These are phyloP conservation scores for Helostoma temminkii DNA, from an alignment of 2,797 vertebrate genomes.

Conservation along the genomic window DNA sequence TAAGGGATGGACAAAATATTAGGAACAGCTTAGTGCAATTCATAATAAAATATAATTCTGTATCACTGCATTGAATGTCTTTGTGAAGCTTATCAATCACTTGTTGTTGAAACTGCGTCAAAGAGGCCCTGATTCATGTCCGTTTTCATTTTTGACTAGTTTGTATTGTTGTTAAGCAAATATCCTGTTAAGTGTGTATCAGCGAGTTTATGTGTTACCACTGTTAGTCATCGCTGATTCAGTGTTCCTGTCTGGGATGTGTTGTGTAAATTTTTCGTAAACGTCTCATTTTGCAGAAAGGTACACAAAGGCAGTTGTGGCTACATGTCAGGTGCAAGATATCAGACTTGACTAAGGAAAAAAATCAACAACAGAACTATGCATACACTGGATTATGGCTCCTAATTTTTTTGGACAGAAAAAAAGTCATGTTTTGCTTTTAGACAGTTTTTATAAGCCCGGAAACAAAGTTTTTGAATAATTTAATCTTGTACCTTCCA, in stretches of 20 bases:
- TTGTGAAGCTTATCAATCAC: constrained; percentile 54
- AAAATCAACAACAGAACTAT: neutral
- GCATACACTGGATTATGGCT: neutral
- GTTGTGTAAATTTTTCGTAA: constrained; percentile 14
- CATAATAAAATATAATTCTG: constrained; percentile 29
- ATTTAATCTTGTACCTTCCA: neutral
- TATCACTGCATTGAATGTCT: constrained; percentile 26
- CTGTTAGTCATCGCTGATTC: constrained; percentile 4
- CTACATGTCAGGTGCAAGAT: neutral
- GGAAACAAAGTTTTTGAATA: no score
- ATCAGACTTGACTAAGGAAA: neutral
- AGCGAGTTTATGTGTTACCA: neutral
- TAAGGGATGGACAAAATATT: constrained; percentile 33
- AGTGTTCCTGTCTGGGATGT: neutral
- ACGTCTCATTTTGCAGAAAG: neutral
- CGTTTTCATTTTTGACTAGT: constrained; percentile 22
- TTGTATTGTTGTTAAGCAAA: constrained; percentile 46
- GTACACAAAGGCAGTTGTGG: neutral
- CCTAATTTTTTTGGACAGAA: no score
- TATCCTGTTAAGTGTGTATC: constrained; percentile 38
- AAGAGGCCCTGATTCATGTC: constrained; percentile 40
- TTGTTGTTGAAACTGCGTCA: constrained; percentile 57
- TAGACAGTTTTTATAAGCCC: neutral
- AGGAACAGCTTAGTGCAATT: constrained; percentile 36
- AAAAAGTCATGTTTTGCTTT: no score